Evolutionary conservation across 2,888 invertebrate species (phyloP).

Genomic region (Megaustenia siamemsis): DNA sequence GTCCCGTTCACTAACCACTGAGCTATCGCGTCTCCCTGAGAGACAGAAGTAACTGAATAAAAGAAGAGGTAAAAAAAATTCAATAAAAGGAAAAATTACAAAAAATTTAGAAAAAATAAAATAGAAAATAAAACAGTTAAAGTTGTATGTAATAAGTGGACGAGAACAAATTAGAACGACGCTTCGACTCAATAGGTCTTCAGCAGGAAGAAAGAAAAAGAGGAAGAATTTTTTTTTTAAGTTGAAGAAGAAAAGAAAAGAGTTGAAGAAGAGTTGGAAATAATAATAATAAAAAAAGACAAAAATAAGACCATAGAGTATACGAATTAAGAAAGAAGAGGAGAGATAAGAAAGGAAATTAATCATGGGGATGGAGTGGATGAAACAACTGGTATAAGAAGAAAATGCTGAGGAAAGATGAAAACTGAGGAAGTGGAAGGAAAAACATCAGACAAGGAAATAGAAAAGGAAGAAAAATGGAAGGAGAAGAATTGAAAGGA

Average conservation of each 20-base stretch:
- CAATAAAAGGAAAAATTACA: neutral
- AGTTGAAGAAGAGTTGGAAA: neutral
- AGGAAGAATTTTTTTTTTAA: too few species aligned
- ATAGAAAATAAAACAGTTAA: neutral
- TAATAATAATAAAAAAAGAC: neutral
- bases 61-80: neutral
- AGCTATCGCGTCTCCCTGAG: neutral
- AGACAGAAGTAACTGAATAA: neutral
- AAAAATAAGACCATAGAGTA: too few species aligned
- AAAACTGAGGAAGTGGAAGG: conserved; percentile 3
- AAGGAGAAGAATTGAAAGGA: too few species aligned
- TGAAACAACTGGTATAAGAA: neutral
- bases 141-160: too few species aligned
- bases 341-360: too few species aligned
- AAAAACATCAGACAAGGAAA: neutral
- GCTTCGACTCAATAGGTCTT: too few species aligned
- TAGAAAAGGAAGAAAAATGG: neutral
- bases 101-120: neutral
- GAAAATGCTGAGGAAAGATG: too few species aligned
- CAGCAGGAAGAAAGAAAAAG: too few species aligned
- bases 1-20: too few species aligned
- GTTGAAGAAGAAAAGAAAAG: too few species aligned
- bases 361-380: neutral
- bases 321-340: too few species aligned
- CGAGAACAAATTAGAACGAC: too few species aligned